Conservation (phyloP, 2,113 vertebrate genomes). For the Scopus umbretta region DNA sequence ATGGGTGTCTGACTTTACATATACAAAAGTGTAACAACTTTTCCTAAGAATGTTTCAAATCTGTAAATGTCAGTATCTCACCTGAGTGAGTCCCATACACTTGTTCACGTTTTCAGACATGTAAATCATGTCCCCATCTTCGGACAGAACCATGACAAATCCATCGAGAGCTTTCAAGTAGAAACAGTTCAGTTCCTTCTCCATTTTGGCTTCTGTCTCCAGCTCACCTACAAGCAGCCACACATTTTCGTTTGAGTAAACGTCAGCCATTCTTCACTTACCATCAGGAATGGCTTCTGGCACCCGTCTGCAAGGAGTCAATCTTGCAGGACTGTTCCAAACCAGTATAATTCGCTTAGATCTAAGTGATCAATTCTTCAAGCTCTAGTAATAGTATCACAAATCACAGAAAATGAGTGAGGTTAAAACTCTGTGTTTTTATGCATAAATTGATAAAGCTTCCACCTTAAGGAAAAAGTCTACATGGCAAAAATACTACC, state of each 20-base stretch:
- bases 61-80: conserved; percentile 43
- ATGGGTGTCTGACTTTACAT: not conserved
- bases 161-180: conserved; percentile 97
- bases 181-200: conserved; percentile 87
- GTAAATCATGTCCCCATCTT: conserved; percentile 97
- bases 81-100: conserved; percentile 96
- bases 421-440: not conserved
- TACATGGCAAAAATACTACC: not conserved
- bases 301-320: not conserved
- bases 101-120: conserved; percentile 95
- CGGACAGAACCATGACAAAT: conserved; percentile 96
- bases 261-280: not conserved
- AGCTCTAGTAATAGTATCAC: not conserved
- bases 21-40: not conserved
- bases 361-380: not conserved
- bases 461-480: not conserved
- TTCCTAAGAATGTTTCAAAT: no score
- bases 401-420: not conserved
- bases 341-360: not conserved
- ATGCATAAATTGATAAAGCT: not conserved
- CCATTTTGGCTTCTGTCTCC: conserved; percentile 83
- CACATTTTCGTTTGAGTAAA: not conserved
- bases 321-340: not conserved
- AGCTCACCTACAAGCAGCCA: conserved; percentile 66
- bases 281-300: not conserved